Conservation (phyloP, 2,113 vertebrate species). For the Rhinolophus ferrumequinum region DNA sequence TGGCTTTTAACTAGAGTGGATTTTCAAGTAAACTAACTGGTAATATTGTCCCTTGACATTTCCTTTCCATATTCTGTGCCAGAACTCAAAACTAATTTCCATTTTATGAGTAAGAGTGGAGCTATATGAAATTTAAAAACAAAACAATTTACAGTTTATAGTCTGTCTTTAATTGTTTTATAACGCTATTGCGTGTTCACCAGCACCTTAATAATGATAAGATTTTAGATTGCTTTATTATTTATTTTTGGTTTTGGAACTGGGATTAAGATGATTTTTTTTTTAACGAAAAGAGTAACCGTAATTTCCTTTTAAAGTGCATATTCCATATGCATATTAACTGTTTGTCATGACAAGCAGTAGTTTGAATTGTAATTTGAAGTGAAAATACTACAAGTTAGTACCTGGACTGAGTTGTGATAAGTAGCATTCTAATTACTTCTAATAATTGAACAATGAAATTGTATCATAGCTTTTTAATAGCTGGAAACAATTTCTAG, state of each 20-base stretch:
- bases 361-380: conserved; percentile 40
- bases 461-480: conserved; percentile 41
- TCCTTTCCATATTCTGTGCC: conserved; percentile 30
- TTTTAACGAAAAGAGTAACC: neutral
- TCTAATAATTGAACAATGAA: conserved; percentile 7
- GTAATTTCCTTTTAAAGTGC: conserved; percentile 4
- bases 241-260: conserved; percentile 24
- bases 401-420: neutral
- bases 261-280: neutral
- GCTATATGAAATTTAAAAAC: conserved; percentile 38
- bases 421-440: conserved; percentile 35
- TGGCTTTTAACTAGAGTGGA: conserved; percentile 18
- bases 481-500: conserved; percentile 35
- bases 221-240: neutral
- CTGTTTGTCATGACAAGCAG: neutral
- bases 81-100: conserved; percentile 23
- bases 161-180: neutral
- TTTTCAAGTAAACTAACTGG: conserved; percentile 5
- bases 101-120: conserved; percentile 22
- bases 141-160: neutral
- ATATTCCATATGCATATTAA: neutral
- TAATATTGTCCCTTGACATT: conserved; percentile 21
- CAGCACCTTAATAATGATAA: neutral
- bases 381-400: neutral
- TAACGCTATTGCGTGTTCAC: neutral